These are phyloP conservation scores for Mamestra brassicae DNA, from an alignment of 2,888 invertebrate species.

Conservation along the genomic window DNA sequence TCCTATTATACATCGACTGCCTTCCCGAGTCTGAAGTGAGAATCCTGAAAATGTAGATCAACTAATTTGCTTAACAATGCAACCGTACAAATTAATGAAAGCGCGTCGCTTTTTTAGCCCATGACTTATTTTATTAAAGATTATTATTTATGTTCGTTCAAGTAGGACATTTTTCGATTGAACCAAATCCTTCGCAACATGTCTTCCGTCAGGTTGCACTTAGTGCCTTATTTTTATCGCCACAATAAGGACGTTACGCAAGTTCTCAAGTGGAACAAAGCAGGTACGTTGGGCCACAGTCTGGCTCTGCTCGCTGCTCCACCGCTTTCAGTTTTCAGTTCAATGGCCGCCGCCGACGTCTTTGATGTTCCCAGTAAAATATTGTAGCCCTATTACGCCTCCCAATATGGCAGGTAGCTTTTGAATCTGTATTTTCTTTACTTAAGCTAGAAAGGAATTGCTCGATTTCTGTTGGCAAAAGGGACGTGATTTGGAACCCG, in stretches of 20 bases:
- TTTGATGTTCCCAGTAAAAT: conserved; percentile 86
- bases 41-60: not conserved
- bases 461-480: conserved; percentile 44
- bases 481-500: conserved; percentile 39
- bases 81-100: not conserved
- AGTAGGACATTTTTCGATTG: conserved; percentile 18
- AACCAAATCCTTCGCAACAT: conserved; percentile 31
- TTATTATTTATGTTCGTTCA: conserved; percentile 10
- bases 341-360: conserved; percentile 77
- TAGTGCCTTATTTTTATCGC: conserved; percentile 69
- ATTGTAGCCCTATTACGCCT: conserved; percentile 77
- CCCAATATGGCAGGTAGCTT: conserved; percentile 75
- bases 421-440: conserved; percentile 74
- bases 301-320: conserved; percentile 60
- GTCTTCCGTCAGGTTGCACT: conserved; percentile 57
- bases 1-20: not conserved
- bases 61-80: not conserved
- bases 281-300: conserved; percentile 67
- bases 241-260: conserved; percentile 65
- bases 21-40: not conserved
- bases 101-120: not conserved
- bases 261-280: conserved; percentile 67
- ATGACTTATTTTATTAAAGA: not conserved
- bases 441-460: conserved; percentile 61
- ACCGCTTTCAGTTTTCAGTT: conserved; percentile 81